Evolutionary conservation across 2,797 vertebrate genomes (phyloP).

Genomic region (Lagodon rhomboides): DNA sequence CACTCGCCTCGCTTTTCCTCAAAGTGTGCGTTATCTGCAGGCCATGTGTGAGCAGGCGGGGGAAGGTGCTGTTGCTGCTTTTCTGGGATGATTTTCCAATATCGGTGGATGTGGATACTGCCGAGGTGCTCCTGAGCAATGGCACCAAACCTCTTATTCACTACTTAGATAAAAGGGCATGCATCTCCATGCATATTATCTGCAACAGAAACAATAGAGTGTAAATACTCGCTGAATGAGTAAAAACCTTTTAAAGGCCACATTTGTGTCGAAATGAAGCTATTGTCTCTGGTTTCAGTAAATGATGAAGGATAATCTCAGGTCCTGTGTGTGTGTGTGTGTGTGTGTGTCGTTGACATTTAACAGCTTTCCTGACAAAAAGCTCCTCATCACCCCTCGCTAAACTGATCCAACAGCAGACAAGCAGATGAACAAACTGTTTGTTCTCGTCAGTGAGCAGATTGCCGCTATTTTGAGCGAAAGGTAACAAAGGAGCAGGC

Average conservation of each 20-base stretch:
- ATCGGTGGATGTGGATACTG: constrained; percentile 12
- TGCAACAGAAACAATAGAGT: background rate
- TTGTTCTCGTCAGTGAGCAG: constrained; percentile 21
- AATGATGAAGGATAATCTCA: constrained; percentile 35
- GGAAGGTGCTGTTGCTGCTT: constrained; percentile 10
- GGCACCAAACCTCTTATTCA: background rate
- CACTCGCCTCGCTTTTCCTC: constrained; percentile 30
- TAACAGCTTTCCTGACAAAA: constrained; percentile 46
- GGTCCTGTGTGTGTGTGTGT: constrained; percentile 1
- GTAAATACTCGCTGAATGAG: too few species aligned
- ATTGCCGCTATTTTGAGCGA: constrained; percentile 40
- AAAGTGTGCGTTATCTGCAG: constrained; percentile 33
- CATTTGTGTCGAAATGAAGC: constrained; percentile 3
- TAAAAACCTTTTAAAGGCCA: background rate
- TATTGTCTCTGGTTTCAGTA: constrained; percentile 27
- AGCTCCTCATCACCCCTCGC: constrained; percentile 26
- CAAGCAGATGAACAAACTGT: constrained; percentile 32
- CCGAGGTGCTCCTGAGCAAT: constrained; percentile 27
- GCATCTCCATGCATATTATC: background rate
- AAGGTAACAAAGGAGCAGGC: constrained; percentile 15
- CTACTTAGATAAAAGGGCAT: constrained; percentile 7
- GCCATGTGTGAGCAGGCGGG: constrained; percentile 37
- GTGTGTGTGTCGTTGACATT: constrained; percentile 57
- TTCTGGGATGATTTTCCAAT: constrained; percentile 45
- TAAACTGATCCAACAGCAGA: constrained; percentile 53